Evolutionary conservation across 2,113 vertebrate genomes (phyloP).

Genomic region (Mola mola): DNA sequence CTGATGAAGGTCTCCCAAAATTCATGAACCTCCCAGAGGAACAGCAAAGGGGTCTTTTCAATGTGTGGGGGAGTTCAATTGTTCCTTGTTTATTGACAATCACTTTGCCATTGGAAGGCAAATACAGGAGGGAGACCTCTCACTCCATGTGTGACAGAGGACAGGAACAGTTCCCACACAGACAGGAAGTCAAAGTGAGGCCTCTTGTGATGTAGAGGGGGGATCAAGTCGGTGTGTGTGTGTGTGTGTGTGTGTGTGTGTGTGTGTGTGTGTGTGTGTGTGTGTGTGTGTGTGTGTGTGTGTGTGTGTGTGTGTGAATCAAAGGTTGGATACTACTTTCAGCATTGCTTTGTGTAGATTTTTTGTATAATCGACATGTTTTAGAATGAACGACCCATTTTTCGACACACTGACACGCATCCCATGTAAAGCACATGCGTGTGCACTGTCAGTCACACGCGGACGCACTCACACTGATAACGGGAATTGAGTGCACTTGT

Average conservation of each 20-base stretch:
- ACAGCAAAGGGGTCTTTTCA: slow-evolving; percentile 37
- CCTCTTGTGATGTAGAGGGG: slow-evolving; percentile 68
- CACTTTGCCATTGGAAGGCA: slow-evolving; percentile 69
- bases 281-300: too few relatives aligned
- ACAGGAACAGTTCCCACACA: slow-evolving; percentile 80
- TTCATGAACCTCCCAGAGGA: slow-evolving; percentile 43
- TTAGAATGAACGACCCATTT: background rate
- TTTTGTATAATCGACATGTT: background rate
- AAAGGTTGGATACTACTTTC: background rate
- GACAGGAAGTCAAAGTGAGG: slow-evolving; percentile 79
- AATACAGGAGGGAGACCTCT: slow-evolving; percentile 67
- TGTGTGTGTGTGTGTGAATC: background rate
- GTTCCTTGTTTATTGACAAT: slow-evolving; percentile 76
- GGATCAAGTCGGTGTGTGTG: slow-evolving; percentile 57
- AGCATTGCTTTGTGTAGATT: background rate
- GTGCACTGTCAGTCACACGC: slow-evolving; percentile 42
- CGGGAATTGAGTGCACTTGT: slow-evolving; percentile 44
- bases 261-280: slow-evolving; percentile 23
- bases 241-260: slow-evolving; percentile 39
- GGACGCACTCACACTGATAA: slow-evolving; percentile 61
- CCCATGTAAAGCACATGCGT: slow-evolving; percentile 1
- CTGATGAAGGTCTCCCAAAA: slow-evolving; percentile 40
- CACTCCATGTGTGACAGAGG: slow-evolving; percentile 79
- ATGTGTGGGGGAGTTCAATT: slow-evolving; percentile 62
- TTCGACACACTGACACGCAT: slow-evolving; percentile 1